Evolutionary conservation across 2,113 vertebrate species (phyloP).

Genomic region (Takifugu bimaculatus): DNA sequence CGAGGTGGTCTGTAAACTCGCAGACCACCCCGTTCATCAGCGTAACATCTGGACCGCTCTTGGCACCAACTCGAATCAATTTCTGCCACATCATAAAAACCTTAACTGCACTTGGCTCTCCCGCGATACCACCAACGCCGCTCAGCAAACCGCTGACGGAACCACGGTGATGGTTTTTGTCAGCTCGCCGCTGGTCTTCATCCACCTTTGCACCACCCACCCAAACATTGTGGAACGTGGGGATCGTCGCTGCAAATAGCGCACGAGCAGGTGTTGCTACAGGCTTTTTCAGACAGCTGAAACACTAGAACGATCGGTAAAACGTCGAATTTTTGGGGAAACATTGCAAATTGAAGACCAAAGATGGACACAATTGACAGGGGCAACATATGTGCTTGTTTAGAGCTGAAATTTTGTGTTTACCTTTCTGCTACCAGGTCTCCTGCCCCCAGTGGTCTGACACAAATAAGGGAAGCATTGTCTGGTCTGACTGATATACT

Average conservation of each 20-base stretch:
- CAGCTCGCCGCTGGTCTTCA: slow-evolving; percentile 46
- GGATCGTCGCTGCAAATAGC: slow-evolving; percentile 33
- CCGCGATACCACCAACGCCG: slow-evolving; percentile 54
- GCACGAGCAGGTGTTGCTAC: slow-evolving; percentile 41
- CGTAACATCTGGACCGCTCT: slow-evolving; percentile 58
- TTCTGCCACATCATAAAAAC: slow-evolving; percentile 61
- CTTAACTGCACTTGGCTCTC: slow-evolving; percentile 52
- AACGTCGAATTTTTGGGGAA: too few relatives aligned
- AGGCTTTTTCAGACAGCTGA: too few relatives aligned
- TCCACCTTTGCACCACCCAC: slow-evolving; percentile 36
- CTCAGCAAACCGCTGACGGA: slow-evolving; percentile 44
- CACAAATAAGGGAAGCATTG: too few relatives aligned
- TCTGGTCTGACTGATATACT: too few relatives aligned
- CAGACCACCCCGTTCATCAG: background rate
- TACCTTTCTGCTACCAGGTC: too few relatives aligned
- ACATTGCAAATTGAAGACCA: too few relatives aligned
- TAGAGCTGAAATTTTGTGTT: too few relatives aligned
- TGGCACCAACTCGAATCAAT: slow-evolving; percentile 52
- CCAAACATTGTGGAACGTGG: slow-evolving; percentile 15
- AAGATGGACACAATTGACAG: too few relatives aligned
- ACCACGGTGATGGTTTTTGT: slow-evolving; percentile 39
- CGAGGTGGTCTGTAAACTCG: background rate
- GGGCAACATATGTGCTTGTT: too few relatives aligned
- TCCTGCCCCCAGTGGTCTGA: too few relatives aligned
- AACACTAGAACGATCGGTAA: too few relatives aligned